Evolutionary conservation across 2,797 vertebrate species (phyloP), one percentile per base, ranked within the genome.

Genomic region (Dallia pectoralis): DNA sequence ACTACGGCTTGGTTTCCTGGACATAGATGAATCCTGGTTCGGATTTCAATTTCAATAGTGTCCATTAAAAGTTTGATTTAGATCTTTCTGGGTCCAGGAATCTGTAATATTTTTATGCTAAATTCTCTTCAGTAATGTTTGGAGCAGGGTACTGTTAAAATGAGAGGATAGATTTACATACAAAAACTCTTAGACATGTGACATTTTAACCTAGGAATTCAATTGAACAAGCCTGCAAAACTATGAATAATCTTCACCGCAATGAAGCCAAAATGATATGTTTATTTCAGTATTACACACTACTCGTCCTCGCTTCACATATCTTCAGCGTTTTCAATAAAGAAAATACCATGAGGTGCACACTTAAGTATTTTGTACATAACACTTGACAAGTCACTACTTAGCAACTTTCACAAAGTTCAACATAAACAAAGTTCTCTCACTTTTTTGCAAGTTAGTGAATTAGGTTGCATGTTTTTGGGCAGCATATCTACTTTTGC

Each of bases 401-500:
- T 90, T 87, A 29, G 81, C 84, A 81, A 65, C 79, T 78, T 84
- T 75, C 77, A 64, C 68, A 66, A 11, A 48, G 83, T 70, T 68
- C 75, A 76, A 64, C 71, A 40, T 9, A 44, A 77, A 51, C 80
- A 69, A 22, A 66, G 72, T 85, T 80, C 69, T 78, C 81, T 84
- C 74, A 81, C 79, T 81, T 76, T 84, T 89, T 84, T 86, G 90
- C 91, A 93, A 82, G 85, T 87, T 85, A 80, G 83, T 83, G 67
- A 69, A 80, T 25, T 84, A 85, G 83, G 87, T 87, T 89, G 92
- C 93, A 92, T 93, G 92, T 79, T 81, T 48, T 51, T 71, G 59
- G n/a, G 77, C 77, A 62, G 81, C 83, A 75, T 70, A 12, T 2
- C 77, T 49, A 40, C 84, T 74, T 44, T 22, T n/a, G 62, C 73